Base-by-base conservation (phyloP, 2,797 vertebrate genomes). In the Lindbergichthys nudifrons region DNA sequence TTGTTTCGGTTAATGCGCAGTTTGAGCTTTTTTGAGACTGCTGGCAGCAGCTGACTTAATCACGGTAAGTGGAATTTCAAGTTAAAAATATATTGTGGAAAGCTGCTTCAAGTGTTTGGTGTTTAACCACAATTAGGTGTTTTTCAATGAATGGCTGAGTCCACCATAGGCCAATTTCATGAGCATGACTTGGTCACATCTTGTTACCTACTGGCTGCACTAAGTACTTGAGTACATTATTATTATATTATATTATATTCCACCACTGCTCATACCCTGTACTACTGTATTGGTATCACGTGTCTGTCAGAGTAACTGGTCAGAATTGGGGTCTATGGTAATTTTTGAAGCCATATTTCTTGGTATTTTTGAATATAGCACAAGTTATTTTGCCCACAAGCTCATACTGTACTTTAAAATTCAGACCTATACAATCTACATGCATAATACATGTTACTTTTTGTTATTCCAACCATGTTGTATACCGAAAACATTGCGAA, bases 261-360 rank as follows among this genome's bases (percentile, higher is more conserved):
- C 26, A 26, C 26, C 26, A 26, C 26, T 26, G 21, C 52, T 63
- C 42, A 72, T 73, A 14, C 1, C 43, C 58, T 70, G 82, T 75
- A 30, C 45, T 75, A 76, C 0, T 26, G 23, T 7, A 16, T 47
- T 5, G 62, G 11, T 11, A 9, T 36, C 6, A 9, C 32, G 36
- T 9, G 32, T 9, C 32, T 36, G 32, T 36, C 32, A 36, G 32
- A 59, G 21, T 30, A 3, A 30, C 15, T 7, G 6, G 18, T 36
- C 13, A 16, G n/a, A n/a, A 18, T 9, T 32, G 21, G 11, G 19
- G 7, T 60, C 9, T 45, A 45, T 15, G 32, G 32, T 36, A 2
- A 36, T 36, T 9, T 9, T 9, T 45, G 42, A 45, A 15, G 42
- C 42, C 32, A 39, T 41, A n/a, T 5, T 3, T 13, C 32, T 58